Base-by-base conservation (phyloP, 2,797 vertebrate genomes). In the Pseudomugil gertrudae region DNA sequence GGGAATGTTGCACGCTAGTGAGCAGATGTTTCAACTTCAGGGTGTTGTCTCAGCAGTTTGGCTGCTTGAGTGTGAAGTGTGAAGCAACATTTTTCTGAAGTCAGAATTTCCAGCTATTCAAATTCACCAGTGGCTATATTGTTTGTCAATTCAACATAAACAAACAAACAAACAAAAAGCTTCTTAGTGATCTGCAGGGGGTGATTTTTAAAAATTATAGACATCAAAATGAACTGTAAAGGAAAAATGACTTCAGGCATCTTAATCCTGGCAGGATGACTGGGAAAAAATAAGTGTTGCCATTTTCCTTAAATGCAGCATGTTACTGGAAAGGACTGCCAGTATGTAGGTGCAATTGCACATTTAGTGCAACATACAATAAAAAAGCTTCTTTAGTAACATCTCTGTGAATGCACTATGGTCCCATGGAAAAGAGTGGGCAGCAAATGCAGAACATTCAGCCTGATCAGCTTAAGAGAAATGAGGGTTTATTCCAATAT, bases 231-330 rank as follows among this genome's bases (percentile, higher is more conserved):
- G 10, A 27, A 63, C 15, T 51, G n/a, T 15, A 50, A 57, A 60
- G 7, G 5, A 23, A 60, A 30, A 47, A 4, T 2, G 0, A 2
- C 36, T 43, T n/a, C 9, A 26, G 43, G 43, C n/a, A 47, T 47
- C n/a, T 26, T 15, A 14, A 50, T 26, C 26, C 1, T 35, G 14
- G 47, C 15, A 33, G 14, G 4, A 62, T 52, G 10, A 19, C 32
- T 26, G 40, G 66, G 59, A 81, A 79, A 71, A 15, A 58, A 33
- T 56, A 32, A 72, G 58, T 56, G 17, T 40, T 3, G 55, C 33
- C 36, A 66, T n/a, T 56, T 54, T 57, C 52, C 15, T 30, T 36
- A 32, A 68, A 63, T 48, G 17, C 17, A 63, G 21, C 14, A 63
- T 35, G 48, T 60, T 75, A 5, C 15, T 9, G 15, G 53, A 61